A percentile compares a stretch with the other conserved stretches of the same genome.
phyloP scores from a whole-genome alignment of 2,888 invertebrate species.

The Pristionchus entomophagus region DNA sequence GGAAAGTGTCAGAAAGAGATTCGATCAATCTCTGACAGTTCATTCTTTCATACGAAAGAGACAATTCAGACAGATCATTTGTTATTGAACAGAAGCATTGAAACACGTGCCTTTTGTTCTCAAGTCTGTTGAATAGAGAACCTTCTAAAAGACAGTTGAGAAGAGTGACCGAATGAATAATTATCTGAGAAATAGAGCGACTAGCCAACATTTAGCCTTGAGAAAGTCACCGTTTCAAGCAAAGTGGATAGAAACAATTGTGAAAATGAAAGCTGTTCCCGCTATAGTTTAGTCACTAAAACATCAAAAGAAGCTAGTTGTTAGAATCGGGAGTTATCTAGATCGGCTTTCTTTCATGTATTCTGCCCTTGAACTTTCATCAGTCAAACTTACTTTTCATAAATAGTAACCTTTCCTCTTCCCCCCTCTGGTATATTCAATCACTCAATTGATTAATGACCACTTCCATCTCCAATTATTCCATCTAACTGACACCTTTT shows the following conservation, averaged over 20 bases:
- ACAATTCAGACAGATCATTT: constrained; percentile 22
- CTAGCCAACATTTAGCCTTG: not conserved
- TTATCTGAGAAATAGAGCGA: constrained; percentile 30
- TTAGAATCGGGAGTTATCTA: constrained; percentile 22
- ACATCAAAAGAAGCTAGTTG: constrained; percentile 35
- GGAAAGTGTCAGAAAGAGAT: constrained; percentile 34
- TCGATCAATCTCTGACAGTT: constrained; percentile 36
- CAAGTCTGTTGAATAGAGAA: not conserved
- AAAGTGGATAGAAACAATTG: constrained; percentile 8
- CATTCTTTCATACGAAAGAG: not conserved
- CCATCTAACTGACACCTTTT: not conserved
- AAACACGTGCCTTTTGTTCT: constrained; percentile 1
- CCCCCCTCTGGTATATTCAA: not conserved
- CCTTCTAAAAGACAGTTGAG: not conserved
- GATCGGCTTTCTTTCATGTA: not conserved
- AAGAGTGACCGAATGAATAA: constrained; percentile 31
- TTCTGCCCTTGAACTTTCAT: not conserved
- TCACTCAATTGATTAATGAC: not conserved
- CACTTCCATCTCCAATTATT: not conserved
- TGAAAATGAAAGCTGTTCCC: not conserved
- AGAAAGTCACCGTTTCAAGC: not conserved
- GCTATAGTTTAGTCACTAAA: not conserved
- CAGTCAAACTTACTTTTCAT: not conserved
- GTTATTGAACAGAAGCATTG: not conserved
- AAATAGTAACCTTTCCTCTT: not conserved